These are phyloP conservation scores for Lycaena phlaeas DNA, from an alignment of 2,888 invertebrate genomes.

Conservation along the genomic window DNA sequence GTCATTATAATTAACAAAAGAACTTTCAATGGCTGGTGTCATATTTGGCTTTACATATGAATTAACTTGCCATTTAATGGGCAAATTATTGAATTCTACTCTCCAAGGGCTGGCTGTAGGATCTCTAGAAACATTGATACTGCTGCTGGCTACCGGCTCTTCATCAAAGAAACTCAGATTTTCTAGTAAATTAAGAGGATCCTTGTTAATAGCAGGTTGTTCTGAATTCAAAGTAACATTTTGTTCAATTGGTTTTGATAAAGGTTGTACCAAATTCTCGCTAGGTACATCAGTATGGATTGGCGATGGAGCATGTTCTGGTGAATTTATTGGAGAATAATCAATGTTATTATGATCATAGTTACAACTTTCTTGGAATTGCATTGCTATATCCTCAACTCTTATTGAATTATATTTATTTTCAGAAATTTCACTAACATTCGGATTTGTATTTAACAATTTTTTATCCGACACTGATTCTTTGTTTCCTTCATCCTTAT, in stretches of 20 bases:
- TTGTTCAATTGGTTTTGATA: slow-evolving; percentile 1
- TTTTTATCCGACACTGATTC: not conserved
- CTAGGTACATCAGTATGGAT: not conserved
- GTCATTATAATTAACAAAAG: slow-evolving; percentile 47
- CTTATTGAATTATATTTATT: slow-evolving; percentile 38
- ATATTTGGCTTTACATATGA: slow-evolving; percentile 60
- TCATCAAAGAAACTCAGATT: slow-evolving; percentile 59
- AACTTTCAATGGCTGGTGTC: slow-evolving; percentile 64
- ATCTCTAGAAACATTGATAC: slow-evolving; percentile 50
- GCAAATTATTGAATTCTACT: slow-evolving; percentile 50
- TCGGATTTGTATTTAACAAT: not conserved
- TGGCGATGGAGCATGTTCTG: slow-evolving; percentile 19
- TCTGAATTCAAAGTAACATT: too few relatives aligned
- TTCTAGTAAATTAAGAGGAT: slow-evolving; percentile 46
- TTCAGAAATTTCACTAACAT: slow-evolving; percentile 9
- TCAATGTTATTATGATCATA: slow-evolving; percentile 33
- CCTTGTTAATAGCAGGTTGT: slow-evolving; percentile 20
- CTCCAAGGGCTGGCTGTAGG: slow-evolving; percentile 63
- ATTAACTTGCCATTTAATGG: slow-evolving; percentile 60
- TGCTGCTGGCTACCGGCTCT: slow-evolving; percentile 56
- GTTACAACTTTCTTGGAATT: slow-evolving; percentile 37
- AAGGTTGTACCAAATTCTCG: not conserved
- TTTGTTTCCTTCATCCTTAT: not conserved
- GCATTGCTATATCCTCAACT: slow-evolving; percentile 54
- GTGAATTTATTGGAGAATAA: slow-evolving; percentile 54